Evolutionary conservation across 2,113 vertebrate species (phyloP).

Genomic region (Procavia capensis): DNA sequence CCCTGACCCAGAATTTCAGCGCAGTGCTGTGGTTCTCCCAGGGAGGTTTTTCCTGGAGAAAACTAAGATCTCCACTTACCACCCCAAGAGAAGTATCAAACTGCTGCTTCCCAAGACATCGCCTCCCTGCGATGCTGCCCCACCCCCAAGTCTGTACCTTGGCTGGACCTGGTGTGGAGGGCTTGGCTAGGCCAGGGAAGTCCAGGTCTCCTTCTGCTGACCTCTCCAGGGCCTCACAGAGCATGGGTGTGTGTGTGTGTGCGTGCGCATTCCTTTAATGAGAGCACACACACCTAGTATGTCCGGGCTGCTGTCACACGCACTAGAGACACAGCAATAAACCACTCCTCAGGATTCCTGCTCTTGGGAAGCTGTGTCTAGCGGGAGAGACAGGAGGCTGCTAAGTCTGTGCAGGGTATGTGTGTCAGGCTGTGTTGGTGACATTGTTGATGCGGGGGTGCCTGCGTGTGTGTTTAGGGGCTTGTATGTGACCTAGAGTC

Average conservation of each 20-base stretch:
- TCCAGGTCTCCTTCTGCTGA: not conserved
- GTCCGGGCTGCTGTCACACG: accelerated
- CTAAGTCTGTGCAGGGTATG: not conserved
- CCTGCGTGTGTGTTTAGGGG: not conserved
- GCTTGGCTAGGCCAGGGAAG: not conserved
- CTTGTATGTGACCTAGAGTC: too few relatives aligned
- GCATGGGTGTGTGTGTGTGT: not conserved
- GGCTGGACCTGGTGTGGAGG: not conserved
- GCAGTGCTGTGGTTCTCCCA: not conserved
- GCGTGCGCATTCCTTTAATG: accelerated
- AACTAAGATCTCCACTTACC: not conserved
- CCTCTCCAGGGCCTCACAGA: not conserved
- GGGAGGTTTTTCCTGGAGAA: not conserved
- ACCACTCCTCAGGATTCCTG: too few relatives aligned
- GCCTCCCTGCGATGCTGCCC: not conserved
- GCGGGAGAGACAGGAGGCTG: not conserved
- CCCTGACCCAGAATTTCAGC: not conserved
- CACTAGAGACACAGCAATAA: not conserved
- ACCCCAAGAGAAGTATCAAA: not conserved
- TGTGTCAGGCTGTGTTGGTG: not conserved
- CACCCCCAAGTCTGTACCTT: not conserved
- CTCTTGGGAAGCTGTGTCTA: not conserved
- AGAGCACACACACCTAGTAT: not conserved
- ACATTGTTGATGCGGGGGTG: not conserved
- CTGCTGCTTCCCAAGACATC: not conserved